Conservation (phyloP, 2,888 invertebrate species). For the Agelastica alni region DNA sequence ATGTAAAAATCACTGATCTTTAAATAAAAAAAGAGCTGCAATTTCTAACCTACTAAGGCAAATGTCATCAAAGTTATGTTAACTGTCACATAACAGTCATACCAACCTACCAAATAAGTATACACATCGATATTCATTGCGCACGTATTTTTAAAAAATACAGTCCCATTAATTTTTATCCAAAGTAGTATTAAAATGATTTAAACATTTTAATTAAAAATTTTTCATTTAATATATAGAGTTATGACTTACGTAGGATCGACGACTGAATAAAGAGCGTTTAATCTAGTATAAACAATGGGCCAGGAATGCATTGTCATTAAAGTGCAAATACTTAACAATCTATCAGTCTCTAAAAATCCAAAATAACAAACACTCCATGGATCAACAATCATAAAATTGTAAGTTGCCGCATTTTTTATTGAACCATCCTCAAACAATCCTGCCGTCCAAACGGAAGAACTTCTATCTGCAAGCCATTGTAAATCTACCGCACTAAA, state of each 20-base stretch:
- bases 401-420: slow-evolving; percentile 61
- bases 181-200: no score
- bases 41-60: no score
- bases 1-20: no score
- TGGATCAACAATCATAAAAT: slow-evolving; percentile 74
- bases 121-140: no score
- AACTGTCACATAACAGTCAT: no score
- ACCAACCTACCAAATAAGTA: no score
- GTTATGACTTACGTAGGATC: slow-evolving; percentile 93
- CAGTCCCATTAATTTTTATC: no score
- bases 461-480: slow-evolving; percentile 90
- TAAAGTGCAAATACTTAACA: slow-evolving; percentile 81
- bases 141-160: no score
- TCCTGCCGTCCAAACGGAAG: slow-evolving; percentile 86
- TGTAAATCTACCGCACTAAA: slow-evolving; percentile 68
- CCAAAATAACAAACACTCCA: slow-evolving; percentile 91
- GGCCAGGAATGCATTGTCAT: slow-evolving; percentile 95
- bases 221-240: no score
- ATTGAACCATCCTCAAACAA: slow-evolving; percentile 62
- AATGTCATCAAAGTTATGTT: no score
- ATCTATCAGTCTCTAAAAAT: slow-evolving; percentile 81
- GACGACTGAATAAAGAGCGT: slow-evolving; percentile 88
- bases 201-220: no score
- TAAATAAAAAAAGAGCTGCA: no score
- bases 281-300: slow-evolving; percentile 87